These are phyloP conservation scores for Solen grandis DNA, from an alignment of 1,140 invertebrate species.

Conservation along the genomic window DNA sequence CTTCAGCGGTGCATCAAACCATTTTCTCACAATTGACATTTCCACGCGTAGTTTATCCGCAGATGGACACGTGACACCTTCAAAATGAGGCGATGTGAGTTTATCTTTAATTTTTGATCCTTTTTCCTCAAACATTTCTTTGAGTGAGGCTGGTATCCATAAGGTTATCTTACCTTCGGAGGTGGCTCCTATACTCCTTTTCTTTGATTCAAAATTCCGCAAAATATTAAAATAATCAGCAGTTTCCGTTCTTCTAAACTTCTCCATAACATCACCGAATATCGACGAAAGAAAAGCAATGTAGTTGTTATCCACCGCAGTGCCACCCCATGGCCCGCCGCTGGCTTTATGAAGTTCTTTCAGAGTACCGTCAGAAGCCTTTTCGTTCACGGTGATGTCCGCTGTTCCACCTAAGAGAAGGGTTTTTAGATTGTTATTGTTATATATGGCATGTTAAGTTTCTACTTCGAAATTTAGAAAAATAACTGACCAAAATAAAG, in stretches of 20 bases:
- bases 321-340: conserved; percentile 38
- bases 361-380: background rate
- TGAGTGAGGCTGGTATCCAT: background rate
- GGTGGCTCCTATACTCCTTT: background rate
- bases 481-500: too few relatives aligned
- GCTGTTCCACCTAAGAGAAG: too few relatives aligned
- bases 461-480: too few relatives aligned
- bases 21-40: background rate
- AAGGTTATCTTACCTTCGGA: conserved; percentile 7
- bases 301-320: conserved; percentile 24
- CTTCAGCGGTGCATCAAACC: too few relatives aligned
- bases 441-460: too few relatives aligned
- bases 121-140: background rate
- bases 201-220: conserved; percentile 32
- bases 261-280: too few relatives aligned
- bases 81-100: background rate
- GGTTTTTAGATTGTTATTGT: too few relatives aligned
- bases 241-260: background rate
- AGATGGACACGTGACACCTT: background rate
- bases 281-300: background rate
- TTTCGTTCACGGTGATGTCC: too few relatives aligned
- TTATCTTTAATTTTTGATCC: background rate
- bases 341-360: conserved; percentile 32
- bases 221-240: too few relatives aligned
- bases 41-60: conserved; percentile 23